Percentiles rank a stretch among this genome's conserved stretches.
These are phyloP conservation scores for Apamea sordens DNA, from an alignment of 2,888 invertebrate species.

Conservation along the genomic window DNA sequence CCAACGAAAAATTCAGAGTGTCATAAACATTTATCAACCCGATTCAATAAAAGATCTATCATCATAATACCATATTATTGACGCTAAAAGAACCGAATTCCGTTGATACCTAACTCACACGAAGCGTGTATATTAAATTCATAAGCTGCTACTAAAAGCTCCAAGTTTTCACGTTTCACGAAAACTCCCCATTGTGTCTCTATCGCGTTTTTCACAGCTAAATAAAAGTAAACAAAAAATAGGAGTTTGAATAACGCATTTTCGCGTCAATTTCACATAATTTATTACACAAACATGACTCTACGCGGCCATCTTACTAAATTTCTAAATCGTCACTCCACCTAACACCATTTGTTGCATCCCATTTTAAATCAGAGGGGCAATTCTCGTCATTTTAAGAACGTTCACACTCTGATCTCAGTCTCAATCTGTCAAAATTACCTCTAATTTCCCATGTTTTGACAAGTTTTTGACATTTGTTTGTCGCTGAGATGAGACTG, in stretches of 20 bases:
- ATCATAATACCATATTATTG: constrained; percentile 55
- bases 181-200: constrained; percentile 61
- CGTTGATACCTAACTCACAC: constrained; percentile 53
- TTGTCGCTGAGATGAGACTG: too few relatives aligned
- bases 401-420: too few relatives aligned
- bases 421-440: too few relatives aligned
- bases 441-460: too few relatives aligned
- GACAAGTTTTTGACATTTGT: too few relatives aligned
- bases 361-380: constrained; percentile 38
- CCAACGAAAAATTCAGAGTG: constrained; percentile 4
- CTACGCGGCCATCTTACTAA: constrained; percentile 67
- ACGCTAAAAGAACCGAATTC: constrained; percentile 53
- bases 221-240: constrained; percentile 72
- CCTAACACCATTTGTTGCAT: constrained; percentile 60
- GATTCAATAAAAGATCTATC: constrained; percentile 54
- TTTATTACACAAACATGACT: constrained; percentile 80
- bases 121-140: constrained; percentile 64
- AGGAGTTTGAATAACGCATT: constrained; percentile 71
- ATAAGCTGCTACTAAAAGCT: constrained; percentile 56
- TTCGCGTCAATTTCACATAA: constrained; percentile 77
- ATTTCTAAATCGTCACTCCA: constrained; percentile 69
- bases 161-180: constrained; percentile 59
- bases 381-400: too few relatives aligned
- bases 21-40: constrained; percentile 26
- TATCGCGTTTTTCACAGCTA: constrained; percentile 64